phyloP scores from a whole-genome alignment of 2,888 invertebrate genomes.

The Stomorhina lunata region DNA sequence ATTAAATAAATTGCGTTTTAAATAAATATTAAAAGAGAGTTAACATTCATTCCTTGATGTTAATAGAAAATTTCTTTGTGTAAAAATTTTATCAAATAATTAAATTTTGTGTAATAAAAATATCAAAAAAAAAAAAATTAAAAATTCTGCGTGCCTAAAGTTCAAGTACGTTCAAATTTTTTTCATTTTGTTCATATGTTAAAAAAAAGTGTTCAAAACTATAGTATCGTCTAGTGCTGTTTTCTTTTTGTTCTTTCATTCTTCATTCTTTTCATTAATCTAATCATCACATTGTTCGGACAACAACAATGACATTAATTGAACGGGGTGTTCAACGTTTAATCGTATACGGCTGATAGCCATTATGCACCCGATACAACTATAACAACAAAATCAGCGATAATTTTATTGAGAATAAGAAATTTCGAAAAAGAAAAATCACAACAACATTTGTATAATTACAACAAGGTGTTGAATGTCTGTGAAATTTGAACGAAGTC shows the following conservation, averaged over 20 bases:
- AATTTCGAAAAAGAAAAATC: constrained; percentile 2
- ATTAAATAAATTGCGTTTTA: constrained; percentile 54
- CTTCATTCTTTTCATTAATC: background rate
- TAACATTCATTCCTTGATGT: background rate
- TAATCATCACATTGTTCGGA: constrained; percentile 25
- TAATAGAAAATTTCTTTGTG: background rate
- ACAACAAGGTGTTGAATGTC: constrained; percentile 42
- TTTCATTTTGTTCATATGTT: constrained; percentile 4
- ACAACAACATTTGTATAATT: background rate
- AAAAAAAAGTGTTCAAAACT: constrained; percentile 26
- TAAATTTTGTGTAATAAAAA: constrained; percentile 4
- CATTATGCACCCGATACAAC: constrained; percentile 7
- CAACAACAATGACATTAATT: constrained; percentile 1
- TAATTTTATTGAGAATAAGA: constrained; percentile 5
- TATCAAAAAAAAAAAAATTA: constrained; percentile 32
- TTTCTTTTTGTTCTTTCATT: background rate
- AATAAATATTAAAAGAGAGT: constrained; percentile 6
- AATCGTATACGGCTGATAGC: background rate
- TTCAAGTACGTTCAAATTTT: constrained; percentile 58
- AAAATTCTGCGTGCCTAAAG: constrained; percentile 48
- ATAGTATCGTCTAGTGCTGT: constrained; percentile 13
- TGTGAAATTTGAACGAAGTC: constrained; percentile 4
- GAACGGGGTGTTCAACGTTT: constrained; percentile 22
- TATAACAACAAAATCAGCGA: background rate
- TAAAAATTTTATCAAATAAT: background rate